Evolutionary conservation across 1,140 invertebrate genomes (phyloP).

Genomic region (Drosophila bipectinata): DNA sequence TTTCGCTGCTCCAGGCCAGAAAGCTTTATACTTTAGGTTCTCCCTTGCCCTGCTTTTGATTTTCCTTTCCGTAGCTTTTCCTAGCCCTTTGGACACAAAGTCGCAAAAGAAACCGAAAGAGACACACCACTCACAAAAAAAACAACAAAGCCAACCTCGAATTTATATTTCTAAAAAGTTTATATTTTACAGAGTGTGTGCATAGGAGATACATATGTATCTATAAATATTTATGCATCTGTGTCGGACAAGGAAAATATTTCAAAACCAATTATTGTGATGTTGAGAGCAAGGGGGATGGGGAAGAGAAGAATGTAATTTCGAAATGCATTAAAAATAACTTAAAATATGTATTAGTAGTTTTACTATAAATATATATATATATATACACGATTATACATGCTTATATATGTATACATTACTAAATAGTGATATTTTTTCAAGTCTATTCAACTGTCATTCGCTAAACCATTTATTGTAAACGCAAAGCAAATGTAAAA

Average conservation of each 20-base stretch:
- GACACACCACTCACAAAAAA: neutral
- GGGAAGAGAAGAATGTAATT: conserved; percentile 50
- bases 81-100: conserved; percentile 30
- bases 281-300: conserved; percentile 41
- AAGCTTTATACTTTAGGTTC: conserved; percentile 56
- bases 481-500: conserved; percentile 55
- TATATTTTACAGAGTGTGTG: conserved; percentile 65
- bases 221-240: conserved; percentile 59
- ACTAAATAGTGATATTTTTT: conserved; percentile 70
- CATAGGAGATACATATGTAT: conserved; percentile 21
- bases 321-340: conserved; percentile 72
- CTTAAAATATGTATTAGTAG: conserved; percentile 71
- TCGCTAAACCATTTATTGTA: conserved; percentile 63
- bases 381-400: conserved; percentile 46
- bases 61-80: conserved; percentile 32
- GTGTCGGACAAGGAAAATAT: conserved; percentile 48
- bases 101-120: neutral
- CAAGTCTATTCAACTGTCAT: conserved; percentile 65
- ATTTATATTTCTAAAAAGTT: conserved; percentile 70
- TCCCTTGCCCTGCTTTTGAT: conserved; percentile 12
- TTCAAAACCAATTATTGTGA: conserved; percentile 61
- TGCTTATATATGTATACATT: conserved; percentile 54
- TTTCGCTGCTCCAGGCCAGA: conserved; percentile 33
- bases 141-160: conserved; percentile 55
- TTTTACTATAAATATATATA: conserved; percentile 43